Percentiles rank a stretch among this genome's conserved stretches.
Conservation (phyloP, 64 coral and sea anemone species). For the Montipora foliosa region DNA sequence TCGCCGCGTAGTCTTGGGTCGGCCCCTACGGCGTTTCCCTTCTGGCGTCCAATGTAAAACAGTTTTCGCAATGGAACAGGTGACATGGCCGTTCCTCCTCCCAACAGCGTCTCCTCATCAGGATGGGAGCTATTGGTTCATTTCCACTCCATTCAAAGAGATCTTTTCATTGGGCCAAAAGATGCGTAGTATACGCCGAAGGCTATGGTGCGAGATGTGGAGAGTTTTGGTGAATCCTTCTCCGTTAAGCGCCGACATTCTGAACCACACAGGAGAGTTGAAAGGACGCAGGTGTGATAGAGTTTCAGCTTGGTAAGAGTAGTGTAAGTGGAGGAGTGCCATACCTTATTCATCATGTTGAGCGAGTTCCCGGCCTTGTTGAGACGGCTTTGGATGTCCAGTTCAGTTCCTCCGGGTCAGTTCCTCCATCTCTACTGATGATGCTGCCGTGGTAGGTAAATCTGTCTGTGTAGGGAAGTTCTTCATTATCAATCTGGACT, state of each 20-base stretch:
- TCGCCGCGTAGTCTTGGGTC: too few relatives aligned
- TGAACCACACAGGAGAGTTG: conserved; percentile 44
- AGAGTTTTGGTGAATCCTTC: neutral
- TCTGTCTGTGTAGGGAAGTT: neutral
- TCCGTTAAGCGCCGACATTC: neutral
- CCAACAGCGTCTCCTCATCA: too few relatives aligned
- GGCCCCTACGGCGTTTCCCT: too few relatives aligned
- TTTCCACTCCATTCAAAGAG: neutral
- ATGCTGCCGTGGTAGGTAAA: conserved; percentile 30
- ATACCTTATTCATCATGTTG: neutral
- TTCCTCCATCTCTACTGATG: conserved; percentile 22
- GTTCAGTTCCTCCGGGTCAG: neutral
- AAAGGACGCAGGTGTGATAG: conserved; percentile 40
- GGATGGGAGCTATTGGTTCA: neutral
- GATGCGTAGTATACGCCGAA: neutral
- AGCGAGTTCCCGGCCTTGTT: conserved; percentile 49
- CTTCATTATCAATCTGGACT: neutral
- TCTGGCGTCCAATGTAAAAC: too few relatives aligned
- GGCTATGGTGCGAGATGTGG: conserved; percentile 21
- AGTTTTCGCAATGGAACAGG: too few relatives aligned
- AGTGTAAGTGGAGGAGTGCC: conserved; percentile 41
- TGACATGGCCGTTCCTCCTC: too few relatives aligned
- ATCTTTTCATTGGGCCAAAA: conserved; percentile 23
- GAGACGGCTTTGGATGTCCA: conserved; percentile 49
- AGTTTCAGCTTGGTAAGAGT: conserved; percentile 46